These are phyloP conservation scores for Melangyna quadrimaculata DNA, from an alignment of 2,888 invertebrate species.

Conservation along the genomic window DNA sequence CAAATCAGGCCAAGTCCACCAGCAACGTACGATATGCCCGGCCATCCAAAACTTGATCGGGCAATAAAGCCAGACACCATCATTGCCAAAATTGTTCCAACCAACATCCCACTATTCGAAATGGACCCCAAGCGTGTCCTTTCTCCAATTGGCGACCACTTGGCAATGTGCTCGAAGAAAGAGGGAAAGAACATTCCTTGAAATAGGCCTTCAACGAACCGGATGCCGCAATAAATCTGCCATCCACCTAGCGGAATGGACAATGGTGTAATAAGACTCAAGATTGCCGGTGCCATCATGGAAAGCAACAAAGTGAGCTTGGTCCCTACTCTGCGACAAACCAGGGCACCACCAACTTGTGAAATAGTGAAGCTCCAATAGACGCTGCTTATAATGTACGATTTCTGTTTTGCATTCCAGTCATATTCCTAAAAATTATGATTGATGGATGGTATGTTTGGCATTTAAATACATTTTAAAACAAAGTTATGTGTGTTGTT, in stretches of 20 bases:
- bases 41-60: constrained; percentile 84
- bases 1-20: constrained; percentile 82
- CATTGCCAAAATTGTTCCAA: constrained; percentile 86
- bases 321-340: constrained; percentile 86
- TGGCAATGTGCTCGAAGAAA: constrained; percentile 85
- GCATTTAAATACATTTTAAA: too few species aligned
- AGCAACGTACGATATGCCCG: constrained; percentile 85
- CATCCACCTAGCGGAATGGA: constrained; percentile 85
- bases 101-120: constrained; percentile 84
- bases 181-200: constrained; percentile 86
- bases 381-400: constrained; percentile 87
- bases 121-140: constrained; percentile 83
- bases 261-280: constrained; percentile 85
- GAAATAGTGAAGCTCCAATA: constrained; percentile 89
- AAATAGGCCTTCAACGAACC: constrained; percentile 85
- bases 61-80: constrained; percentile 85
- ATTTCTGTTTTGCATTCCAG: constrained; percentile 82
- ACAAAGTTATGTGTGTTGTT: too few species aligned
- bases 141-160: constrained; percentile 86
- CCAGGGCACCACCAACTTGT: constrained; percentile 84
- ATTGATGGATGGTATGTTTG: too few species aligned
- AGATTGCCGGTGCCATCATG: constrained; percentile 84
- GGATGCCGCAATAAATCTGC: constrained; percentile 82
- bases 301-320: constrained; percentile 83
- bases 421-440: constrained; percentile 75